Conservation (phyloP, 1,140 invertebrate genomes). For the Propsilocerus akamusi region DNA sequence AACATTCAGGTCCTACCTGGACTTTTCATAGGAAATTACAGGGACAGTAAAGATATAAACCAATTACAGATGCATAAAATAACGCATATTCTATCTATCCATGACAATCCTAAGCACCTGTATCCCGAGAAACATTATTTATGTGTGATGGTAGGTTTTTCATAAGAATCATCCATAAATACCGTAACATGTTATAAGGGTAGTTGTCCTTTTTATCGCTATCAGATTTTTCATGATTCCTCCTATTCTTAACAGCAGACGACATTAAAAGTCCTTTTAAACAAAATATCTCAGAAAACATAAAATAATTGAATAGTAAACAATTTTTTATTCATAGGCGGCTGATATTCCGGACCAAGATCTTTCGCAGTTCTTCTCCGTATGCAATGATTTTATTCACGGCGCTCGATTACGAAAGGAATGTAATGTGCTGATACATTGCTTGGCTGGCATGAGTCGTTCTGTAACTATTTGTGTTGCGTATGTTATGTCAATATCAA, state of each 20-base stretch:
- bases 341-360: constrained; percentile 87
- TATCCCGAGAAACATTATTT: constrained; percentile 85
- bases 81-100: constrained; percentile 88
- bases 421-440: constrained; percentile 88
- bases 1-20: constrained; percentile 60
- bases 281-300: no score
- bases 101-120: constrained; percentile 74
- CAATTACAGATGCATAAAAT: constrained; percentile 80
- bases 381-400: constrained; percentile 94
- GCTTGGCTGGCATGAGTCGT: constrained; percentile 88
- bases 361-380: constrained; percentile 75
- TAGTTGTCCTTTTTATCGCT: background rate
- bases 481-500: constrained; percentile 87
- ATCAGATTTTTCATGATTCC: no score
- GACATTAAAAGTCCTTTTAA: no score
- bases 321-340: background rate
- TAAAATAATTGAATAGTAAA: no score
- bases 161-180: no score
- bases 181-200: background rate
- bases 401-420: constrained; percentile 58
- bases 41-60: constrained; percentile 79
- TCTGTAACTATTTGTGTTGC: constrained; percentile 88
- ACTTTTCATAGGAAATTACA: constrained; percentile 70
- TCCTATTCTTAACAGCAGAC: no score
- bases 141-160: constrained; percentile 86